These are phyloP conservation scores for Smithornis capensis DNA, from an alignment of 2,113 vertebrate species.

Conservation along the genomic window DNA sequence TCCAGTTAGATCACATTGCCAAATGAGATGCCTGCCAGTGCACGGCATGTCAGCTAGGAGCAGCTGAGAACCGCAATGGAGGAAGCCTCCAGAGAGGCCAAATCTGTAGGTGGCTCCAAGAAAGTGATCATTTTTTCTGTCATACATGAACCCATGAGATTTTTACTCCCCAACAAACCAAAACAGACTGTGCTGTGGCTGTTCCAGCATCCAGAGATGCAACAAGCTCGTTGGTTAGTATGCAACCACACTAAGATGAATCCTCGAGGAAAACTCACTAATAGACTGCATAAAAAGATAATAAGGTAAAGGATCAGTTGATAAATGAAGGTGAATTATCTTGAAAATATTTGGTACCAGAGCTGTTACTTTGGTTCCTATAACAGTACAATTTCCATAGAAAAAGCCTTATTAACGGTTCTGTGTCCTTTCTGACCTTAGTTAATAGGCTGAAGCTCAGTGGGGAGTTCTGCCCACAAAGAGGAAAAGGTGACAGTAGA, in stretches of 20 bases:
- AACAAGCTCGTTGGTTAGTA: neutral
- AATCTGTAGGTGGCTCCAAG: neutral
- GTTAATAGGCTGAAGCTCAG: neutral
- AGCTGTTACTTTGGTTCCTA: neutral
- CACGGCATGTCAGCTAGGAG: neutral
- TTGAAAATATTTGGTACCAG: neutral
- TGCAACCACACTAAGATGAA: neutral
- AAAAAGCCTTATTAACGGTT: neutral
- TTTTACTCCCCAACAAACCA: neutral
- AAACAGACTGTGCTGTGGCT: accelerated
- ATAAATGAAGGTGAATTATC: conserved; percentile 8
- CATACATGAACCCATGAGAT: neutral
- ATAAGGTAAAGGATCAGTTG: neutral
- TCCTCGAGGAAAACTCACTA: neutral
- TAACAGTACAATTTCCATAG: neutral
- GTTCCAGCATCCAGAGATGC: neutral
- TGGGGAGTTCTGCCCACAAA: neutral
- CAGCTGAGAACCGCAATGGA: neutral
- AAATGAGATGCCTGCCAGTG: neutral
- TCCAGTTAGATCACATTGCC: neutral
- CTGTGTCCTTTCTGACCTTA: neutral
- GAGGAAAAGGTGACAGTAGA: neutral
- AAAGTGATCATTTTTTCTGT: neutral
- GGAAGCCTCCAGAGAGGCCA: neutral
- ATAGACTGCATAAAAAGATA: neutral